Base-by-base conservation (phyloP, 1,140 invertebrate genomes). In the Anthonomus grandis region DNA sequence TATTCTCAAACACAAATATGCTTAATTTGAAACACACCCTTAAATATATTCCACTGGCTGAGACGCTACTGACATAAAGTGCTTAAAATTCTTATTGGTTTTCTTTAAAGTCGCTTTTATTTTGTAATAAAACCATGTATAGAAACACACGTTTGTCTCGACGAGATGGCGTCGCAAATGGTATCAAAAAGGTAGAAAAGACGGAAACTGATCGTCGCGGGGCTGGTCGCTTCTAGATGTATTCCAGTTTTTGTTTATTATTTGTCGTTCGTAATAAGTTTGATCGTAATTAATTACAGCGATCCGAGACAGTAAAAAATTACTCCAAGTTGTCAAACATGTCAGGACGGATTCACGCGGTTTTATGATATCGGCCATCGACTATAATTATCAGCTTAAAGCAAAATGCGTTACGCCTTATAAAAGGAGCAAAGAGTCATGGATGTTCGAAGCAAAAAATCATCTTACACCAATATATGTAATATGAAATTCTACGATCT, bases 121-220 rank as follows among this genome's bases (percentile, higher is more conserved):
- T 54, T 54, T 46, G 52, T 54, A 54, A 36, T 54, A 54, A 54
- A 54, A 45, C 52, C 52, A 27, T 45, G 34, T 54, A 54, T 37
- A 46, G 52, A 54, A 22, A 23, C 24, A 34, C 39, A 19, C 38
- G 42, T 51, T 41, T 44, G 42, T 54, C 42, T 54, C 31, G 41
- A 22, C 52, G 25, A 17, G 15, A 19, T 54, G 52, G 52, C 52
- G 52, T 44, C 42, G 42, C 34, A 42, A 54, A 54, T 46, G 38
- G 46, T 37, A 54, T 51, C 48, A 51, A 51, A 50, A 51, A 51
- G 34, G 48, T 22, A 51, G 17, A 34, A 13, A 18, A 13, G 37
- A 48, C 41, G 10, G 31, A 44, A 18, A n/a, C 37, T 48, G 46
- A 48, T 21, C 25, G 37, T 18, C 46, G 22, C 22, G 19, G 18